A percentile compares a stretch with the other conserved stretches of the same genome.
Conservation (phyloP, 2,888 invertebrate species). For the Podabrus alpinus region DNA sequence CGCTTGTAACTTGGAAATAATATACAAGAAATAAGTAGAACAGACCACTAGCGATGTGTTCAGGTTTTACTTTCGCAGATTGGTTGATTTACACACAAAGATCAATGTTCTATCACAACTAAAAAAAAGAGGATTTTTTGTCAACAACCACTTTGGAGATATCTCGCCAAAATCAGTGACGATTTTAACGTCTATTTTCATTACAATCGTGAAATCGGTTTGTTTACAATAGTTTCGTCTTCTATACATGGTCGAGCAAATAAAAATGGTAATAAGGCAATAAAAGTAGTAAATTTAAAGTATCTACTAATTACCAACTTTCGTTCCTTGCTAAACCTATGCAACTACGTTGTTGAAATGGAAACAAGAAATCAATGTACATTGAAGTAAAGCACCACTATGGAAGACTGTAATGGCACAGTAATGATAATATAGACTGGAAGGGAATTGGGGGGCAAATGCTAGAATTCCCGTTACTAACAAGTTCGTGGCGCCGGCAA, state of each 20-base stretch:
- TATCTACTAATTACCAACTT: not conserved
- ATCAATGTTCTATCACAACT: not conserved
- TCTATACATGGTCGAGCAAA: not conserved
- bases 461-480: conserved; percentile 40
- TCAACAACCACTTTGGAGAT: not conserved
- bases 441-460: conserved; percentile 25
- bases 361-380: not conserved
- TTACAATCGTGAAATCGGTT: too few relatives aligned
- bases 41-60: conserved; percentile 33
- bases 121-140: not conserved
- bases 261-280: not conserved
- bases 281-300: not conserved
- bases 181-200: too few relatives aligned
- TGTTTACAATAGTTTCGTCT: too few relatives aligned
- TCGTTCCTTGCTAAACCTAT: not conserved
- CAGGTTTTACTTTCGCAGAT: conserved; percentile 37
- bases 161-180: too few relatives aligned
- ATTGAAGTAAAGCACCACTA: conserved; percentile 7
- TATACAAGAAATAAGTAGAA: conserved; percentile 28
- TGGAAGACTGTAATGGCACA: conserved; percentile 12
- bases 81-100: conserved; percentile 7
- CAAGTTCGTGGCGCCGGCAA: conserved; percentile 42
- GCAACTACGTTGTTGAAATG: not conserved
- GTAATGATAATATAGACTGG: not conserved
- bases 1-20: not conserved